Percentiles rank a stretch among this genome's conserved stretches.
These are phyloP conservation scores for Luperina nickerlii DNA, from an alignment of 2,888 invertebrate genomes.

Conservation along the genomic window DNA sequence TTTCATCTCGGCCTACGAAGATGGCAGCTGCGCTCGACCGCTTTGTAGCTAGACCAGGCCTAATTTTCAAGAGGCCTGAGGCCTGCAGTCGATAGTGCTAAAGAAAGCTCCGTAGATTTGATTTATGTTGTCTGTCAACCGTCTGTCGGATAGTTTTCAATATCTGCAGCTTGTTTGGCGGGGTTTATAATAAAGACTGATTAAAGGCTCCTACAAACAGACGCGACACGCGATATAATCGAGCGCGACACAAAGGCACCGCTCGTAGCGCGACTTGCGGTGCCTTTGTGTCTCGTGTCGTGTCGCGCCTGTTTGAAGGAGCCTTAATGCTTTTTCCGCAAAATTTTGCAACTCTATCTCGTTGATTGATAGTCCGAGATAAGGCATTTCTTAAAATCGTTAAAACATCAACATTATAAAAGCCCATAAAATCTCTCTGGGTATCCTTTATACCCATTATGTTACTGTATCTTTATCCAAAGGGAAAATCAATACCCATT, in stretches of 20 bases:
- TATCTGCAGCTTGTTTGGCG: constrained; percentile 27
- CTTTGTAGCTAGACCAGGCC: constrained; percentile 50
- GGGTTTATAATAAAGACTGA: constrained; percentile 33
- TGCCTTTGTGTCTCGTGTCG: too few relatives aligned
- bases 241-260: too few relatives aligned
- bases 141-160: constrained; percentile 37
- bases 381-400: constrained; percentile 10
- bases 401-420: constrained; percentile 2
- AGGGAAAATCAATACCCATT: constrained; percentile 51
- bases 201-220: neutral
- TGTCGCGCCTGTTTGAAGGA: too few relatives aligned
- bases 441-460: constrained; percentile 23
- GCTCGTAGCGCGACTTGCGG: too few relatives aligned
- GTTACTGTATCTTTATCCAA: constrained; percentile 19
- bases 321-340: constrained; percentile 13
- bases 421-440: constrained; percentile 16
- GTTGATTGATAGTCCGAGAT: constrained; percentile 16
- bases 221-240: too few relatives aligned
- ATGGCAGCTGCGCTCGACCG: constrained; percentile 68
- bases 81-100: constrained; percentile 54
- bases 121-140: constrained; percentile 54
- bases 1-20: constrained; percentile 63
- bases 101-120: constrained; percentile 45
- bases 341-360: constrained; percentile 17
- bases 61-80: constrained; percentile 57